A percentile compares a stretch with the other conserved stretches of the same genome.
Conservation (phyloP, 2,797 vertebrate species). For the Pseudocheirus occidentalis region DNA sequence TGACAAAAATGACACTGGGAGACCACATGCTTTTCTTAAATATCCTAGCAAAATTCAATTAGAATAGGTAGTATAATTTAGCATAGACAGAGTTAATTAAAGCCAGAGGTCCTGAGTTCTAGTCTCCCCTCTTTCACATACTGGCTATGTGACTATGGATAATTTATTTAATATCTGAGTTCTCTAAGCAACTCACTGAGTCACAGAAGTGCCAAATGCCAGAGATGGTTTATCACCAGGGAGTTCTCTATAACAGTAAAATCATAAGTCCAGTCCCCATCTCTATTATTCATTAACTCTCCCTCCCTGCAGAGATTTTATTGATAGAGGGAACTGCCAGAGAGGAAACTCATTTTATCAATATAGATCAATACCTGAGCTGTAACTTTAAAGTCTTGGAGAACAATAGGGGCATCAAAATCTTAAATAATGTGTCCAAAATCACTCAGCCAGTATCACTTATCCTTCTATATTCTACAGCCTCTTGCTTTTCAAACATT, state of each 20-base stretch:
- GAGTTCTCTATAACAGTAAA: not conserved
- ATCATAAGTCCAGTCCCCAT: not conserved
- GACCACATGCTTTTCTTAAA: not conserved
- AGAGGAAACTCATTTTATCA: not conserved
- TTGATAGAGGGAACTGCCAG: not conserved
- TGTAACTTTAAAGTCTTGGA: not conserved
- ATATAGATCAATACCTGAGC: not conserved
- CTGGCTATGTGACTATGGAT: not conserved
- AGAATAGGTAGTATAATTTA: not conserved
- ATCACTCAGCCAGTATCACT: not conserved
- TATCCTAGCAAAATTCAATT: not conserved
- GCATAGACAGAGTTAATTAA: not conserved
- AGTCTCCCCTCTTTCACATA: not conserved
- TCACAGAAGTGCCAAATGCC: not conserved
- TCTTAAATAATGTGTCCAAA: not conserved
- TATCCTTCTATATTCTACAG: not conserved
- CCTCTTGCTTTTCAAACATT: not conserved
- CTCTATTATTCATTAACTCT: not conserved
- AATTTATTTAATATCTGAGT: not conserved
- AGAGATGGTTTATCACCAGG: not conserved
- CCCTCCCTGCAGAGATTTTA: not conserved
- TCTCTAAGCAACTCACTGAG: not conserved
- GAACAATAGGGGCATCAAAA: not conserved
- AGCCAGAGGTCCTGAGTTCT: not conserved
- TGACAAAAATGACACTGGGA: not conserved